These are phyloP conservation scores for Pelodytes ibericus DNA, from an alignment of 2,797 vertebrate species.

Conservation along the genomic window DNA sequence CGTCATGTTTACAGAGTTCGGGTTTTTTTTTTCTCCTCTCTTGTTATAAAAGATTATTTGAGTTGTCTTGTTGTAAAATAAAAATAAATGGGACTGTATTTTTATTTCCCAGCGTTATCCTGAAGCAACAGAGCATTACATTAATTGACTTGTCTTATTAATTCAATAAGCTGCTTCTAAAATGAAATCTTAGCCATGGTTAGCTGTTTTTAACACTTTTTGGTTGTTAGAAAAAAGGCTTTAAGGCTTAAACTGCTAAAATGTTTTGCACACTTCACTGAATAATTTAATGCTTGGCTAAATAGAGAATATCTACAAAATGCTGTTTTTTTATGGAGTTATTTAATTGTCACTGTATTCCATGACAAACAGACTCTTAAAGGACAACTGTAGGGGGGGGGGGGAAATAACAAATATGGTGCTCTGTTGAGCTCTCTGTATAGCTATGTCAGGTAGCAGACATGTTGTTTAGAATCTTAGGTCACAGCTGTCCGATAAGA, in stretches of 20 bases:
- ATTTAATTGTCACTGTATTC: slow-evolving; percentile 71
- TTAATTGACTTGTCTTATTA: slow-evolving; percentile 83
- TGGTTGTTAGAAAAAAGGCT: slow-evolving; percentile 69
- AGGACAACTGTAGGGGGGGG: too few species aligned
- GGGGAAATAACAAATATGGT: too few species aligned
- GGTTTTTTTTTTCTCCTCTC: neutral
- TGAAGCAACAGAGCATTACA: slow-evolving; percentile 75
- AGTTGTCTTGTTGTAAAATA: slow-evolving; percentile 47
- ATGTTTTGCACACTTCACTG: slow-evolving; percentile 74
- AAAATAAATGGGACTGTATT: slow-evolving; percentile 71
- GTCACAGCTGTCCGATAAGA: too few species aligned
- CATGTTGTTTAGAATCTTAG: too few species aligned
- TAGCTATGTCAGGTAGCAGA: too few species aligned
- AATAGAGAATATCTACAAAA: slow-evolving; percentile 72
- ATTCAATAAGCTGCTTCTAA: slow-evolving; percentile 77
- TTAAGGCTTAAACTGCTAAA: slow-evolving; percentile 69
- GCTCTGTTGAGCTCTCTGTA: too few species aligned
- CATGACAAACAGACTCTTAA: slow-evolving; percentile 68
- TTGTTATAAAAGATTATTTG: slow-evolving; percentile 32
- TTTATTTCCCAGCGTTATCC: slow-evolving; percentile 75
- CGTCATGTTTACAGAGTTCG: slow-evolving; percentile 3
- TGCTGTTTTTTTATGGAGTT: slow-evolving; percentile 69
- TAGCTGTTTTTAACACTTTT: slow-evolving; percentile 69
- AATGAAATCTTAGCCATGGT: slow-evolving; percentile 74
- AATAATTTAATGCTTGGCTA: slow-evolving; percentile 70